phyloP scores from a whole-genome alignment of 2,888 invertebrate species.

The Caenorhabditis virilis region DNA sequence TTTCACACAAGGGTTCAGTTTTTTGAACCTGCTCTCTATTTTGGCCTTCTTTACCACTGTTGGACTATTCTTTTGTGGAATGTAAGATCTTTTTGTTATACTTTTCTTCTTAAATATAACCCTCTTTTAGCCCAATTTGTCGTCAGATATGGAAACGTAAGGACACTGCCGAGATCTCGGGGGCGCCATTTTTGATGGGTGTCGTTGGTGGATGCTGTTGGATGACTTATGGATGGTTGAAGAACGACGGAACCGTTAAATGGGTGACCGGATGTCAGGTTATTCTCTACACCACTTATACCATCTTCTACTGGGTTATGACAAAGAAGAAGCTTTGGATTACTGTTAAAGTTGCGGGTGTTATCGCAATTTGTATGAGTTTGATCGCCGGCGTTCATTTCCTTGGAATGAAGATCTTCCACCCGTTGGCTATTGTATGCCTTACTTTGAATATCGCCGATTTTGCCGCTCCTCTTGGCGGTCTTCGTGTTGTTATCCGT shows the following conservation, averaged over 20 bases:
- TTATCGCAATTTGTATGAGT: constrained; percentile 52
- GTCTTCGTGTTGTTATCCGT: constrained; percentile 79
- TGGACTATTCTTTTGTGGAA: constrained; percentile 79
- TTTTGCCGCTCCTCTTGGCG: constrained; percentile 83
- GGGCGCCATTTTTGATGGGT: constrained; percentile 67
- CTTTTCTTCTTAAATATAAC: background rate
- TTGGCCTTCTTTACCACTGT: constrained; percentile 80
- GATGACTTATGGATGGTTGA: constrained; percentile 66
- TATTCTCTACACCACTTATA: constrained; percentile 61
- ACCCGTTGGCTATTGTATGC: constrained; percentile 75
- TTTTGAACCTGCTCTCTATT: constrained; percentile 64
- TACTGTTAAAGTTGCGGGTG: constrained; percentile 59
- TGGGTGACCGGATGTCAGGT: constrained; percentile 65
- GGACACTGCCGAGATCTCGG: constrained; percentile 66
- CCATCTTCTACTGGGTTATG: constrained; percentile 67
- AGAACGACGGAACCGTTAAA: constrained; percentile 63
- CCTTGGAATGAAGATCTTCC: constrained; percentile 65
- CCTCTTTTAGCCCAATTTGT: constrained; percentile 62
- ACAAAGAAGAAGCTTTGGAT: constrained; percentile 68
- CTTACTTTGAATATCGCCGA: constrained; percentile 80
- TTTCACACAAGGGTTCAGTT: constrained; percentile 62
- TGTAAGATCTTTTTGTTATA: constrained; percentile 22
- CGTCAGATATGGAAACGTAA: constrained; percentile 68
- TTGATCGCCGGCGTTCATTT: constrained; percentile 56
- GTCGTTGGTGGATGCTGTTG: constrained; percentile 66